Percentiles rank a stretch among this genome's conserved stretches.
Evolutionary conservation across 2,888 invertebrate species (phyloP).

Genomic region (Oxycera nigricornis): DNA sequence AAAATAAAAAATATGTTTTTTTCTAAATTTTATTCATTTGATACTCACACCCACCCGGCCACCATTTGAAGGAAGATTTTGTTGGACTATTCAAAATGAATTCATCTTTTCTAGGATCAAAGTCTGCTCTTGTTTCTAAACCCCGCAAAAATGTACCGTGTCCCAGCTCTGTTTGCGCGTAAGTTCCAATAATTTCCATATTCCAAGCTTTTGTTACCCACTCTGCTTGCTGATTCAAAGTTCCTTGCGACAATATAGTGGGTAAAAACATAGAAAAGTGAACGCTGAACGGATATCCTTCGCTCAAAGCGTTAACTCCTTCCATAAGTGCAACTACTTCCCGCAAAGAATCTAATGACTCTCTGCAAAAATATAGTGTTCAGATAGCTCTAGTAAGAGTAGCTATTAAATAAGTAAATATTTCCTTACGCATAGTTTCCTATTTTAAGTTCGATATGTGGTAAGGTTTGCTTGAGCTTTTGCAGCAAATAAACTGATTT

Average conservation of each 20-base stretch:
- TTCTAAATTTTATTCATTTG: too few relatives aligned
- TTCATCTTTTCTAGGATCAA: slow-evolving; percentile 81
- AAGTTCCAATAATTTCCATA: slow-evolving; percentile 88
- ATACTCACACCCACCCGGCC: slow-evolving; percentile 92
- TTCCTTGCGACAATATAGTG: slow-evolving; percentile 87
- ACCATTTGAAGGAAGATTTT: slow-evolving; percentile 92
- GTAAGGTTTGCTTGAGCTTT: slow-evolving; percentile 72
- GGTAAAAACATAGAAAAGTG: slow-evolving; percentile 96
- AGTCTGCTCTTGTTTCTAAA: slow-evolving; percentile 92
- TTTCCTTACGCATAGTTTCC: slow-evolving; percentile 73
- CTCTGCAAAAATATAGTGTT: too few relatives aligned
- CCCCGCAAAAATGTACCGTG: slow-evolving; percentile 95
- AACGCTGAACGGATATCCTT: slow-evolving; percentile 67
- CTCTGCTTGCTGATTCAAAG: slow-evolving; percentile 84
- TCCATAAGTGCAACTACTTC: slow-evolving; percentile 59
- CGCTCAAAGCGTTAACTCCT: slow-evolving; percentile 59
- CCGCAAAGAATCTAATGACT: slow-evolving; percentile 58
- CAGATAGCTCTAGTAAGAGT: background rate
- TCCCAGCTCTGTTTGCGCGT: slow-evolving; percentile 96
- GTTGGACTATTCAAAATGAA: slow-evolving; percentile 89
- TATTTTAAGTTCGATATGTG: slow-evolving; percentile 75
- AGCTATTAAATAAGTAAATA: background rate
- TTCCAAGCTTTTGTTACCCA: slow-evolving; percentile 87
- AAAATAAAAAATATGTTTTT: too few relatives aligned
- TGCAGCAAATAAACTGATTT: slow-evolving; percentile 76